Evolutionary conservation across 2,113 vertebrate species (phyloP), one percentile per base, ranked within the genome.

Genomic region (Istiophorus platypterus): DNA sequence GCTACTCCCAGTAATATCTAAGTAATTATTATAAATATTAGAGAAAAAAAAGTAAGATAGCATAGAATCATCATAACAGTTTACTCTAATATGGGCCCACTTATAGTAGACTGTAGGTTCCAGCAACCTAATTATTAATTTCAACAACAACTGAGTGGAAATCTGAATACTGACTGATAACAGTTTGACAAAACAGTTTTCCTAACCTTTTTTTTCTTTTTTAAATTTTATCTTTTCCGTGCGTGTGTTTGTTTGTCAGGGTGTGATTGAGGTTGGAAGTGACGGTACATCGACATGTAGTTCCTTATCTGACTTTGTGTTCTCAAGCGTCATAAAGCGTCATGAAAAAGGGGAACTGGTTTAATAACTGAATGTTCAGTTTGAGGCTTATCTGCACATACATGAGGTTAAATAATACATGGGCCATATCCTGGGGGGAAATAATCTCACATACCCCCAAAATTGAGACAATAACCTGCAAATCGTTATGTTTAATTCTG

Each of bases 321-420:
- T 51, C 73, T 88, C 92, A 92, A 90, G 86, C 90, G 90, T 85
- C 73, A 83, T 92, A 92, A 93, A 94, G 29, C 47, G 37, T 77
- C 9, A 27, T 51, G 47, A 81, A 77, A 92, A 91, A 88, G 78
- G 88, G 88, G 90, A 93, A 93, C 83, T 22, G 1, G 47, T 77
- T 88, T 56, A 72, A 81, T 69, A 88, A 85, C 76, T n/a, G 20
- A 87, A 78, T 29, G 2, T 76, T 77, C 11, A 39, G 27, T 45
- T n/a, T 68, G 75, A 84, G 76, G 51, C 20, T 18, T 22, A 17
- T 69, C n/a, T 86, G 73, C 64, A 70, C 69, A 31, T 58, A 77
- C 31, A 31, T 49, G 9, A n/a, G 4, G 13, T n/a, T n/a, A n/a
- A n/a, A n/a, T 4, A 45, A 12, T 14, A 11, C 42, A 66, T 8